Base-by-base conservation (phyloP, 2,888 invertebrate genomes). In the Phortica okadai region DNA sequence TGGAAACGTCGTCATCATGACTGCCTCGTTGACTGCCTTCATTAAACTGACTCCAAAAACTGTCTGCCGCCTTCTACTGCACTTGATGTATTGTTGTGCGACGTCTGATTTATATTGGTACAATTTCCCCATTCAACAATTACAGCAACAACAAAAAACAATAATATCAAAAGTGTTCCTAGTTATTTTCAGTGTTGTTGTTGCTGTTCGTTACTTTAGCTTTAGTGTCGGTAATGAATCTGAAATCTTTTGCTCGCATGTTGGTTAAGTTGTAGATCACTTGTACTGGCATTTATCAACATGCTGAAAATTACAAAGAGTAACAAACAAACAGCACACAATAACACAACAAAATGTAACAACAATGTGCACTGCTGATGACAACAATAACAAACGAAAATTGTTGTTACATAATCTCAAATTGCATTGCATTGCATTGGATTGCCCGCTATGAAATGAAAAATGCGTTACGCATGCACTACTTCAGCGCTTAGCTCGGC, bases 51-150 rank as follows among this genome's bases (percentile, higher is more conserved):
- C 59, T 33, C 14, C 62, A n/a, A 62, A 16, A 62, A 16, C 70
- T 76, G 75, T 76, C 81, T 78, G 77, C 67, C 76, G 82, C 81
- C 82, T 80, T 79, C 50, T 50, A 50, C 33, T 33, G 33, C 82
- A 80, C 81, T 85, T 86, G 87, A 87, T 85, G 81, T 82, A 87
- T 86, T 85, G 87, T 85, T 82, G 80, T 80, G 80, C 81, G 81
- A 80, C 83, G 79, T 84, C 84, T 87, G 86, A 87, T 85, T 87
- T 87, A 87, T 85, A 84, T 83, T 67, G 25, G 33, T 64, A 67
- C 67, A 44, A 67, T 44, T 67, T 67, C 67, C 42, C 67, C 42
- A 44, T 44, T 45, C 67, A 50, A 67, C 67, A 50, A 50, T 50
- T 50, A 50, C 14, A 50, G 50, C 50, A 50, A 14, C 50, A 50